Evolutionary conservation across 1,140 invertebrate species (phyloP), one percentile per base, ranked within the genome.

Genomic region (Drosophila aff.): DNA sequence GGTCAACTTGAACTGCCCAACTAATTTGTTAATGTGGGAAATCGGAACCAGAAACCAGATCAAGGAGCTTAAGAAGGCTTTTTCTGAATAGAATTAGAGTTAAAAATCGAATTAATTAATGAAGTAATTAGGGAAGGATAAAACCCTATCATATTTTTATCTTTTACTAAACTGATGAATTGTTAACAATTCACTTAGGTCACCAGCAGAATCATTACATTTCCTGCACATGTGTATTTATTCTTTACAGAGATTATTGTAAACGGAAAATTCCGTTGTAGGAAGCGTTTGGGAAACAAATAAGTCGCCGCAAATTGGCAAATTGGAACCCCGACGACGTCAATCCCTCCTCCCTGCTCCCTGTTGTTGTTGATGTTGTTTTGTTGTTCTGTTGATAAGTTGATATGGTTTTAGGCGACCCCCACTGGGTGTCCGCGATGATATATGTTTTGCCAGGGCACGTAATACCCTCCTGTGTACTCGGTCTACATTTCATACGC

Each of bases 251-350:
- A 26, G 53, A 40, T 59, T n/a, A 26, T 31, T 55, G 63, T 71
- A 57, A 57, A 10, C 31, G 71, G 71, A 73, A 73, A 74, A 73
- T 73, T 73, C 66, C 68, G 44, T 52, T 53, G n/a, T 46, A 55
- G 67, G 64, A 71, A 57, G 49, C 16, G 44, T 65, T 53, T 23
- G 41, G 18, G 46, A 46, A 53, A 36, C 28, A 63, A 8, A 50
- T 15, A 69, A 58, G 62, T 73, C 31, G 13, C 52, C 41, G 49
- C 63, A 61, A 77, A 77, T 60, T 76, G 72, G 46, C 72, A 58
- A 76, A 76, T 65, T 75, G 71, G 71, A 16, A 15, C n/a, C n/a
- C 40, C 38, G 57, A 41, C 23, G 33, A 78, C 75, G 75, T 78
- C 75, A 78, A 46, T 69, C 57, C 43, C 52, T 38, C 15, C 33